Evolutionary conservation across 2,797 vertebrate species (phyloP), one percentile per base, ranked within the genome.

Genomic region (Dryobates pubescens): DNA sequence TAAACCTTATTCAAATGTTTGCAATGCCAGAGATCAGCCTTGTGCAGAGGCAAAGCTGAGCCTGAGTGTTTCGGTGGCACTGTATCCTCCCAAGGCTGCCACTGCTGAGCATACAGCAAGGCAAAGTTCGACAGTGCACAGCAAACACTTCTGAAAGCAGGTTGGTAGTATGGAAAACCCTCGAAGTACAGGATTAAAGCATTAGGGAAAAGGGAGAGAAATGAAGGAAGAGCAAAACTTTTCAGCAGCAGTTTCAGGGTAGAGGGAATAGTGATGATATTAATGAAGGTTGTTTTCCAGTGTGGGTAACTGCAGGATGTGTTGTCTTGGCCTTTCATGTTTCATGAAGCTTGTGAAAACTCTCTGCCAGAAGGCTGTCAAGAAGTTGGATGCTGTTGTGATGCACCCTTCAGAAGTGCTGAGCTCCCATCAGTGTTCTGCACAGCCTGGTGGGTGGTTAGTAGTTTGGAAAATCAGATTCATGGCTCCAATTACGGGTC

Each of bases 391-490:
- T 88, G 83, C 77, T 83, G 68, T 49, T 0, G 74, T 10, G 13
- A 41, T 82, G 86, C 65, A 67, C 36, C 81, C 69, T 86, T 65
- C 74, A 47, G 51, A 72, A 85, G 88, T 15, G 68, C 82, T 45
- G 68, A 86, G 85, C 70, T 89, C 57, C 76, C 6, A 0, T 47
- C 74, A 81, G 80, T 0, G 1, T 41, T 86, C 94, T 65, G 63
- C 0, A 3, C 78, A 79, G 78, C 53, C 91, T 93, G 94, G 58
- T 1, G 1, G 38, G 53, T 76, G 83, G 63, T 58, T 84, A 54
- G 57, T 26, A 73, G 68, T 64, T 88, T 2, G 49, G 91, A 93
- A 92, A 93, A 94, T 92, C 91, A 84, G 64, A 82, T 92, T 90
- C 69, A 29, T 61, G 61, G 30, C 23, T 54, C 68, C 89, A 86